Evolutionary conservation across 2,113 vertebrate species (phyloP).

Genomic region (Panthera tigris): DNA sequence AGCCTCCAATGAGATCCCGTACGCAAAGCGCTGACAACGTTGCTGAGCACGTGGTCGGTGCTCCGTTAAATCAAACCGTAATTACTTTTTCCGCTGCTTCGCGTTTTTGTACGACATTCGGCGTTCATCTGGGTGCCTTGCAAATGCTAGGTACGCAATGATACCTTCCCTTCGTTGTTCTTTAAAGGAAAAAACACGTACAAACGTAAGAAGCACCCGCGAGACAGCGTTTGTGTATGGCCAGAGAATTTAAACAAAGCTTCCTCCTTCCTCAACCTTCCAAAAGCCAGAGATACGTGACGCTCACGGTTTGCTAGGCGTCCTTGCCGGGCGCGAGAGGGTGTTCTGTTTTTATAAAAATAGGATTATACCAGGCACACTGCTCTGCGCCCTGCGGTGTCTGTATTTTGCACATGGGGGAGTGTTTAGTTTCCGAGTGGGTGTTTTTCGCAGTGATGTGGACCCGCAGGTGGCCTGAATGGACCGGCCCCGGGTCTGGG

Average conservation of each 20-base stretch:
- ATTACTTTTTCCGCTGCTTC: not conserved
- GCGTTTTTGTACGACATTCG: not conserved
- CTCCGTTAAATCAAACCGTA: not conserved
- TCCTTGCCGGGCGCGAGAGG: rapidly evolving
- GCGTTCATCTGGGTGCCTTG: not conserved
- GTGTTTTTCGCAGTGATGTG: no score
- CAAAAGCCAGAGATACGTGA: not conserved
- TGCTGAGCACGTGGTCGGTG: not conserved
- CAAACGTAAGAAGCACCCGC: not conserved
- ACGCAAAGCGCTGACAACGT: rapidly evolving
- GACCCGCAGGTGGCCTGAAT: no score
- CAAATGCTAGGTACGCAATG: rapidly evolving
- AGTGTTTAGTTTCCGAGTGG: not conserved
- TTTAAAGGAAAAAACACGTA: not conserved
- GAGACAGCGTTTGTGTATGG: not conserved
- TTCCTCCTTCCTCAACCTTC: not conserved
- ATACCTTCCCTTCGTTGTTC: not conserved
- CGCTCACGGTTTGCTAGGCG: rapidly evolving
- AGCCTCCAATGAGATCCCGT: not conserved
- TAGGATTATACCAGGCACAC: rapidly evolving
- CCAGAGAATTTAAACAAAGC: not conserved
- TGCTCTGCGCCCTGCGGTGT: rapidly evolving
- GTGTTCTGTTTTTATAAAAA: not conserved
- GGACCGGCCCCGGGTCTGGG: not conserved
- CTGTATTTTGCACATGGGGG: not conserved